These are phyloP conservation scores for Microcebus jonahi DNA, from an alignment of 2,113 vertebrate species.

Conservation along the genomic window DNA sequence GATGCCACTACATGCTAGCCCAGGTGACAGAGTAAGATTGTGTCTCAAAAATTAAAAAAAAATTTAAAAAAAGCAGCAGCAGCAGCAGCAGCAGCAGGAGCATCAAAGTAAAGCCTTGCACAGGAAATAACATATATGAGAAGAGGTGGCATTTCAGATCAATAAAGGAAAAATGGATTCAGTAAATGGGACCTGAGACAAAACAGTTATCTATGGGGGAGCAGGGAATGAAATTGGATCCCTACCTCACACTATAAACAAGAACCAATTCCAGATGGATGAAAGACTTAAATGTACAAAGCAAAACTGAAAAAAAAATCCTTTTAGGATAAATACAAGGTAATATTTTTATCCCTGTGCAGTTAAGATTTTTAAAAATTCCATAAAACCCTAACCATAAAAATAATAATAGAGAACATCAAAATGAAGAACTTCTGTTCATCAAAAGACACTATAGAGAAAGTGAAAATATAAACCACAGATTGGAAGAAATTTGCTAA, in stretches of 20 bases:
- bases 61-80: too few relatives aligned
- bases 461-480: conserved; percentile 5
- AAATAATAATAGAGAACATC: not conserved
- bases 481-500: not conserved
- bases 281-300: not conserved
- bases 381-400: conserved; percentile 34
- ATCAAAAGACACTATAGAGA: not conserved
- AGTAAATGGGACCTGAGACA: not conserved
- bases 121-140: not conserved
- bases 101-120: not conserved
- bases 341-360: not conserved
- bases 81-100: too few relatives aligned
- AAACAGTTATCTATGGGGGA: not conserved
- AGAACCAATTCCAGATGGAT: not conserved
- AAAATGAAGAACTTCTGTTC: conserved; percentile 22
- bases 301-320: not conserved
- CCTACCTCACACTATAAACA: not conserved
- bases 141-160: not conserved
- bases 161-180: conserved; percentile 15
- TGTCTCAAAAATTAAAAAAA: too few relatives aligned
- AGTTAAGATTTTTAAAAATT: not conserved
- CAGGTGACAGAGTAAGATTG: too few relatives aligned
- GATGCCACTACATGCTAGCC: too few relatives aligned
- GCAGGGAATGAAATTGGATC: not conserved
- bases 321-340: not conserved